These are phyloP conservation scores for Catamblyrhynchus diadema DNA, from an alignment of 2,797 vertebrate genomes.

Conservation along the genomic window DNA sequence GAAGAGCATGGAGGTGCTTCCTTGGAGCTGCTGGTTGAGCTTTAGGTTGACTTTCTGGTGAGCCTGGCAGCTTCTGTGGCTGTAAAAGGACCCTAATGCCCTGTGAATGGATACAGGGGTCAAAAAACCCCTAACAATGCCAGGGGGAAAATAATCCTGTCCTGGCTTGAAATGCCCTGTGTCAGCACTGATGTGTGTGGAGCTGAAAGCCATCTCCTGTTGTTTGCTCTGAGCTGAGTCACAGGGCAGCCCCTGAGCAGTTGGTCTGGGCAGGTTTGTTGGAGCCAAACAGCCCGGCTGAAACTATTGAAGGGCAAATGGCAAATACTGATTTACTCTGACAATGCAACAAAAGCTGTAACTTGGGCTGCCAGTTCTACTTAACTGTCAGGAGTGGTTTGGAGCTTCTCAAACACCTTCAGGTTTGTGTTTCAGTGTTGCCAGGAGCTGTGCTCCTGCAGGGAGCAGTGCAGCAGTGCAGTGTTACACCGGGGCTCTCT, in stretches of 20 bases:
- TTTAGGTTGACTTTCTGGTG: neutral
- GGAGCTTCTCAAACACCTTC: neutral
- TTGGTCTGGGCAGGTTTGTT: neutral
- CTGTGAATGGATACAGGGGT: fast-evolving
- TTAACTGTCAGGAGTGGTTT: neutral
- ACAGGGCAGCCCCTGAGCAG: neutral
- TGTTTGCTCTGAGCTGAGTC: constrained; percentile 15
- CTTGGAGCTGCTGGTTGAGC: neutral
- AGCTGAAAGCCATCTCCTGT: neutral
- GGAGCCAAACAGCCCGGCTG: neutral
- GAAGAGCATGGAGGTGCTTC: neutral
- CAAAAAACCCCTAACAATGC: neutral
- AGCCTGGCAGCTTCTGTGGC: neutral
- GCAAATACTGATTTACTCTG: constrained; percentile 16
- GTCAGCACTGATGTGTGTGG: neutral
- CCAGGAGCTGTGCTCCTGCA: neutral
- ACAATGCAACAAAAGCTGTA: neutral
- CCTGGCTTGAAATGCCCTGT: neutral
- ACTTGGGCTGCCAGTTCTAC: neutral
- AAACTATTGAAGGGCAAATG: neutral
- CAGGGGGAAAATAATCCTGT: neutral
- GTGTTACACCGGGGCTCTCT: fast-evolving
- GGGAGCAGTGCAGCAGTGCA: neutral
- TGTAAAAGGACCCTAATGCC: neutral
- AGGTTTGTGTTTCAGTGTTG: fast-evolving